These are phyloP conservation scores for Pitangus sulphuratus DNA, from an alignment of 2,797 vertebrate species.

Conservation along the genomic window DNA sequence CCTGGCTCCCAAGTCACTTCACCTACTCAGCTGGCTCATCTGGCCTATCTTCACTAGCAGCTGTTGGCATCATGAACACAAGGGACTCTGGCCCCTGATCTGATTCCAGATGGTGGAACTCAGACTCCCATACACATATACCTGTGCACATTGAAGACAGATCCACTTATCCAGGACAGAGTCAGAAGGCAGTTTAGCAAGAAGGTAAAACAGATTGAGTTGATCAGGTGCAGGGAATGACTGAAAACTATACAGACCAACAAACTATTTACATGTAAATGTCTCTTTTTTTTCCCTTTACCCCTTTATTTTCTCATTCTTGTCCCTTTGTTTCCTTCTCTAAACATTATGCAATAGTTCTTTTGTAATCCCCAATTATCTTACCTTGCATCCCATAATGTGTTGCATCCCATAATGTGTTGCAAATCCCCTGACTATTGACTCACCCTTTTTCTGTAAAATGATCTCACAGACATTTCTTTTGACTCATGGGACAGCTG, in stretches of 20 bases:
- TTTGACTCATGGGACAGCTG: background rate
- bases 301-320: background rate
- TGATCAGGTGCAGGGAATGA: background rate
- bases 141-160: background rate
- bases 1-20: background rate
- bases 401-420: background rate
- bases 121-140: background rate
- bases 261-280: background rate
- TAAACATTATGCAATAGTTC: background rate
- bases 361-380: background rate
- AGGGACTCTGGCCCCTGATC: background rate
- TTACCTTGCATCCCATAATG: too few species aligned
- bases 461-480: rapidly evolving
- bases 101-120: background rate
- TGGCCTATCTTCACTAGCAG: background rate
- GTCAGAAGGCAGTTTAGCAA: background rate
- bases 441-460: background rate
- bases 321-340: background rate
- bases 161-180: background rate
- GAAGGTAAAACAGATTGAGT: background rate
- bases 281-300: background rate
- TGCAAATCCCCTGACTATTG: background rate
- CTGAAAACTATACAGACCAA: background rate
- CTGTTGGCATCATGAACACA: background rate
- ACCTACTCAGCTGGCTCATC: rapidly evolving